A percentile compares a stretch with the other conserved stretches of the same genome.
phyloP scores from a whole-genome alignment of 2,113 vertebrate species.

The Psephotus haematonotus region DNA sequence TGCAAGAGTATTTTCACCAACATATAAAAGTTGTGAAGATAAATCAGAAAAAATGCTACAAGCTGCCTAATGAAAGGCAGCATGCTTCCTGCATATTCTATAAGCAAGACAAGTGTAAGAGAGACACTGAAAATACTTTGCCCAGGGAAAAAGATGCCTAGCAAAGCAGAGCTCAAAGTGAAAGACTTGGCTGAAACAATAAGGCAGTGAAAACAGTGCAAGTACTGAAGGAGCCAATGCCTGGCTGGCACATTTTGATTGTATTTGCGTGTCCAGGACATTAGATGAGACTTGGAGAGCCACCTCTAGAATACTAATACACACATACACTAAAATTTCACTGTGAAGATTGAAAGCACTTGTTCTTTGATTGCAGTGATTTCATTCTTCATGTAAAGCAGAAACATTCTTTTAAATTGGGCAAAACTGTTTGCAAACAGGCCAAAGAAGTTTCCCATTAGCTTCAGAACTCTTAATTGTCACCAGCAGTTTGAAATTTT shows the following conservation, averaged over 20 bases:
- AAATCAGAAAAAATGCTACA: background rate
- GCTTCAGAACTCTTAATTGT: background rate
- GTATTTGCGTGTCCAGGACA: background rate
- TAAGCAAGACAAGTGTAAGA: background rate
- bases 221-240: background rate
- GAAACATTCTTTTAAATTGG: background rate
- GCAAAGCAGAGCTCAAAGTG: background rate
- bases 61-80: background rate
- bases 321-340: background rate
- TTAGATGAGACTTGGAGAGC: background rate
- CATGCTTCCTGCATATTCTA: background rate
- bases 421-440: slow-evolving; percentile 27
- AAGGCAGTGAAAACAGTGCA: background rate
- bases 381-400: background rate
- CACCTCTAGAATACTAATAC: slow-evolving; percentile 42
- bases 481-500: background rate
- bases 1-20: background rate
- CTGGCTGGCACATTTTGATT: background rate
- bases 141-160: background rate
- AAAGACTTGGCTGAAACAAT: background rate
- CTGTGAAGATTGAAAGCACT: slow-evolving; percentile 4
- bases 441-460: background rate
- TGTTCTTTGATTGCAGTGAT: background rate
- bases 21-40: background rate
- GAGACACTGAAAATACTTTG: background rate